Conservation (phyloP, 2,797 vertebrate species). For the Poecile montanus region DNA sequence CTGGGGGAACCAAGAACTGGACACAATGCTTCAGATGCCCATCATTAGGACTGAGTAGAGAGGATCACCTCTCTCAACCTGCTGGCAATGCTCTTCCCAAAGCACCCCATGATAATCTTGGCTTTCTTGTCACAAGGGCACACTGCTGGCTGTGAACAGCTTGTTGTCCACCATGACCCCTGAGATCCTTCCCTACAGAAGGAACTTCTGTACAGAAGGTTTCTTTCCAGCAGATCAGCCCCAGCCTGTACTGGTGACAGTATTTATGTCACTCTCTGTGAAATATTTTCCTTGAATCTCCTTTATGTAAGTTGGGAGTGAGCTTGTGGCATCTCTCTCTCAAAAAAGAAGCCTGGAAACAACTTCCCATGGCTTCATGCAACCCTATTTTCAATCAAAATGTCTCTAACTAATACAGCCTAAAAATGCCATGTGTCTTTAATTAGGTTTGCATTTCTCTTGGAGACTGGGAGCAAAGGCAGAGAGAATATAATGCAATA, state of each 20-base stretch:
- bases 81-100: background rate
- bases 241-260: background rate
- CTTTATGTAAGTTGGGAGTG: background rate
- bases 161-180: background rate
- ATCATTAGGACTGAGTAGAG: background rate
- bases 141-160: background rate
- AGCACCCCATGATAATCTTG: background rate
- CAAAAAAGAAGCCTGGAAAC: background rate
- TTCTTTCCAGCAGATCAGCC: background rate
- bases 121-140: background rate
- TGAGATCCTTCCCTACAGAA: background rate
- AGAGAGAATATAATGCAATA: slow-evolving; percentile 39
- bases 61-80: background rate
- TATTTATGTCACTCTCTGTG: background rate
- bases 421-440: slow-evolving; percentile 25
- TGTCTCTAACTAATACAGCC: background rate
- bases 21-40: background rate
- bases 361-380: background rate
- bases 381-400: background rate
- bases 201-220: too few species aligned
- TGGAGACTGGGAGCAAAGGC: background rate
- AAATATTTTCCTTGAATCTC: background rate
- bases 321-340: background rate
- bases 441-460: slow-evolving; percentile 47
- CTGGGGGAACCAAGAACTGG: background rate